Base-by-base conservation (phyloP, 2,888 invertebrate genomes). In the Callimorpha dominula region DNA sequence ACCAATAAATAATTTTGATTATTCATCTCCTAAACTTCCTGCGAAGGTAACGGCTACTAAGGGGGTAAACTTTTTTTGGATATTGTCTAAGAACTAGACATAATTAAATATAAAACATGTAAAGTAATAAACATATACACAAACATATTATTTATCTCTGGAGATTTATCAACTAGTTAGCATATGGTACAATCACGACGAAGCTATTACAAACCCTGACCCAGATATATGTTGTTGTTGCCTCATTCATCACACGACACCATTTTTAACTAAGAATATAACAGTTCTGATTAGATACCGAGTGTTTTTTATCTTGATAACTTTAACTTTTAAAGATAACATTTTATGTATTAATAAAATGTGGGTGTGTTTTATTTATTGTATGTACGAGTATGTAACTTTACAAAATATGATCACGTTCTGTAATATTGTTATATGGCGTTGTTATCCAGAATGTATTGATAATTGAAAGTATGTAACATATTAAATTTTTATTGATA, bases 151-250 rank as follows among this genome's bases (percentile, higher is more conserved):
- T 31, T 31, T 31, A 31, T 31, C 1, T 31, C 31, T 68, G n/a
- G n/a, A 57, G 57, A n/a, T 57, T 57, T 57, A 20, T 20, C 57
- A 57, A 57, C 62, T 43, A 46, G n/a, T 65, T 20, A 65, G 46
- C 65, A 42, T 15, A 42, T 42, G 15, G 42, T 63, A 17, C 7
- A 57, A 63, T 63, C 62, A 63, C 42, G 60, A 60, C 43, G 17
- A 64, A 71, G 42, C 50, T 50, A n/a, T n/a, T 66, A 20, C 17
- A 66, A 71, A 31, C 67, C 72, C 63, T 72, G 72, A 72, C 72
- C 67, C 68, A 72, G 54, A 63, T 72, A 17, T 4, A 12, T 0
- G 50, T 17, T 52, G 65, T 12, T 54, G 11, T 62, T 20, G 71
- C 43, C 52, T 62, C 71, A 20, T 60, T 46, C 20, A 46, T 46